Evolutionary conservation across 2,113 vertebrate genomes (phyloP), one percentile per base, ranked within the genome.

Genomic region (Hemichromis elongatus): DNA sequence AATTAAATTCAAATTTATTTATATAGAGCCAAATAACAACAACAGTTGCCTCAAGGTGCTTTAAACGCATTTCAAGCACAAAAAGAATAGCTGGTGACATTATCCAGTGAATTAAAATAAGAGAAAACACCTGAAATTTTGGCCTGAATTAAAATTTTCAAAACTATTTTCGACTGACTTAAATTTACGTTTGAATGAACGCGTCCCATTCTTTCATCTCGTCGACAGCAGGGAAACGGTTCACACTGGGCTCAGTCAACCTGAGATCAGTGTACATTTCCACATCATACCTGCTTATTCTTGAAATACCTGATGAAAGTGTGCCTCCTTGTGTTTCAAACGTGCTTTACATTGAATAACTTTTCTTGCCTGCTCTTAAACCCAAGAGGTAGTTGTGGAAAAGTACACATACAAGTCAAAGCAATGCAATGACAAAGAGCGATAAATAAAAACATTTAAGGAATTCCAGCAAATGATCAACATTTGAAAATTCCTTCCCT

Each of bases 391-490:
- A 47, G 45, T 47, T 14, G 6, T 19, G 19, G 42, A 50, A 75
- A 75, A 70, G 9, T 70, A 26, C 37, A 68, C 12, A 70, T 45
- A 28, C 66, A 70, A 73, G 16, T 52, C 7, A 61, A 14, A 9
- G 5, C n/a, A 16, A 28, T 4, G 1, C 1, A 11, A 56, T 26
- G 4, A 88, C 26, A 26, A 55, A 5, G 21, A 28, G 9, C 9
- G 85, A 89, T 83, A 90, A 89, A 88, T 75, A 92, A 19, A 24
- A 0, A 0, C 2, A 5, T 75, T n/a, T 45, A 11, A 61, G 12
- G 21, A 83, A 78, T n/a, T n/a, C 75, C 84, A 77, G 85, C 86
- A 92, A 88, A 92, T 66, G 84, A 83, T 92, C 92, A 87, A 92
- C 89, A 91, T 89, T 83, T 92, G 86, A 86, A 79, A 57, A 86